Conservation (phyloP, 1,140 invertebrate genomes). For the Drosophila miranda region DNA sequence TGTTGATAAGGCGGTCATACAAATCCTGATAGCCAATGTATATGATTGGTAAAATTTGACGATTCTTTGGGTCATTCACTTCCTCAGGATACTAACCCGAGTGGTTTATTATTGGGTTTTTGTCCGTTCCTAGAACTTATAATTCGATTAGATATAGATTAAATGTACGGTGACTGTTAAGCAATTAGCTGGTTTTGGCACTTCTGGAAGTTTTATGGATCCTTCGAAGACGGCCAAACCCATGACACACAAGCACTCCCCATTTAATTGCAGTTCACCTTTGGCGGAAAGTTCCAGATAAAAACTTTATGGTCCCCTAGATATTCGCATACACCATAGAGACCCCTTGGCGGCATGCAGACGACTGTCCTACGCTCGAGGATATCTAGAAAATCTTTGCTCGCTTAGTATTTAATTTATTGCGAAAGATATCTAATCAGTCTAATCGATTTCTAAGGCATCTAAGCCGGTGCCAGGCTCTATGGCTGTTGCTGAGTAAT, state of each 20-base stretch:
- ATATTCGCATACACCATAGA: conserved; percentile 2
- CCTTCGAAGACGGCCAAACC: conserved; percentile 12
- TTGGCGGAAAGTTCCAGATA: neutral
- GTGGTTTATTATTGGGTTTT: neutral
- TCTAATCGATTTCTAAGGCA: conserved; percentile 47
- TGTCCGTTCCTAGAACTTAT: conserved; percentile 10
- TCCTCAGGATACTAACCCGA: conserved; percentile 52
- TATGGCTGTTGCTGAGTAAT: conserved; percentile 21
- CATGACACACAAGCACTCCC: conserved; percentile 3
- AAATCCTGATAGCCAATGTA: conserved; percentile 17
- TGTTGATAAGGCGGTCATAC: conserved; percentile 20
- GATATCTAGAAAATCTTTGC: neutral
- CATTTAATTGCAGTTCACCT: neutral
- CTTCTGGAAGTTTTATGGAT: neutral
- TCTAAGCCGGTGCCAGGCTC: conserved; percentile 24
- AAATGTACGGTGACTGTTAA: neutral
- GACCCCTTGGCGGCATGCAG: conserved; percentile 12
- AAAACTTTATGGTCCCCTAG: neutral
- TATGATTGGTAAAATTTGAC: neutral
- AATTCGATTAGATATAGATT: conserved; percentile 19
- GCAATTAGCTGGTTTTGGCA: neutral
- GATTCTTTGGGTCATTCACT: conserved; percentile 25
- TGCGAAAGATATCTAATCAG: conserved; percentile 40
- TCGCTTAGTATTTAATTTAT: conserved; percentile 6
- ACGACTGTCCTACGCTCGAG: neutral